A percentile compares a stretch with the other conserved stretches of the same genome.
Conservation (phyloP, 2,113 vertebrate species). For the Hippocampus barbouri region DNA sequence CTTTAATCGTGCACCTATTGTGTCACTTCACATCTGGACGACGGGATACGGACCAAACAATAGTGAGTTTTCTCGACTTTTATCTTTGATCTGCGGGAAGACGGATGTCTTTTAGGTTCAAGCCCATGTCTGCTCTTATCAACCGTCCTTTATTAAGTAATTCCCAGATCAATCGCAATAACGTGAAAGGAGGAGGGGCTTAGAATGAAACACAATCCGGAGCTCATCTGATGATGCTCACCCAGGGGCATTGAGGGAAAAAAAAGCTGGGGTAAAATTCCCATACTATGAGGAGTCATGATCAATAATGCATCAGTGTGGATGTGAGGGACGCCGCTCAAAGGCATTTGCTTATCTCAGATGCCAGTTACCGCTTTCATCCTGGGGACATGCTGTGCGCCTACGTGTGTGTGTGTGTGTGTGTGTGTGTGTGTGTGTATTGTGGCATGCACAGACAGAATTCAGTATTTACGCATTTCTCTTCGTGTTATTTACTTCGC, state of each 20-base stretch:
- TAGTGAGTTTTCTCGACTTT: not conserved
- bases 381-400: conserved; percentile 50
- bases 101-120: not conserved
- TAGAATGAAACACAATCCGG: conserved; percentile 39
- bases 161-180: conserved; percentile 34
- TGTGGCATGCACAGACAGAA: conserved; percentile 40
- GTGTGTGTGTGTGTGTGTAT: conserved; percentile 36
- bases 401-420: conserved; percentile 26
- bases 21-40: conserved; percentile 17
- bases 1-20: conserved; percentile 8
- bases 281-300: conserved; percentile 58
- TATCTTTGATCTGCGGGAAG: not conserved
- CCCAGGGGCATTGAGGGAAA: conserved; percentile 42
- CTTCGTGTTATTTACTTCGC: conserved; percentile 61
- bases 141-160: conserved; percentile 18
- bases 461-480: conserved; percentile 65
- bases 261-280: conserved; percentile 49
- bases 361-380: conserved; percentile 72
- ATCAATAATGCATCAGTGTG: conserved; percentile 75
- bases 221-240: conserved; percentile 50
- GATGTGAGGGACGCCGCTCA: conserved; percentile 69
- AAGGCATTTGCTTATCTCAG: conserved; percentile 72
- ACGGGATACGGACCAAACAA: conserved; percentile 1
- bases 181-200: conserved; percentile 10
- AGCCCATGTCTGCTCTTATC: conserved; percentile 12